Evolutionary conservation across 2,888 invertebrate species (phyloP).

Genomic region (Harmothoe impar): DNA sequence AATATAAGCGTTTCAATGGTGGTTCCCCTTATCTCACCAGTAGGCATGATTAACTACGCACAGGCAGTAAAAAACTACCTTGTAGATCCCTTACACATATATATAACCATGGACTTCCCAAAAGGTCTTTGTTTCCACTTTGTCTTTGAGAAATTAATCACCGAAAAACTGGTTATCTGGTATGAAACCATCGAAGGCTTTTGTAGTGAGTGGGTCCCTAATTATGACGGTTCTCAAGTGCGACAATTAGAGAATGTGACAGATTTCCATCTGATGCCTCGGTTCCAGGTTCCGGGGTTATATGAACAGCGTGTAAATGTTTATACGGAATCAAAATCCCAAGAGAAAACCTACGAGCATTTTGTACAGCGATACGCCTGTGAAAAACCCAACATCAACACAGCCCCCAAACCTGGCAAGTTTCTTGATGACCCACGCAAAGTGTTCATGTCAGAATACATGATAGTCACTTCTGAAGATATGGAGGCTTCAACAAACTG

Average conservation of each 20-base stretch:
- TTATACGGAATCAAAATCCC: background rate
- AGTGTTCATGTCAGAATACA: background rate
- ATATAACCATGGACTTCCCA: background rate
- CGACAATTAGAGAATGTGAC: background rate
- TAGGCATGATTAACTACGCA: background rate
- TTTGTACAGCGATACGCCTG: constrained; percentile 21
- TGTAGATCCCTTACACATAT: background rate
- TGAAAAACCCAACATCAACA: background rate
- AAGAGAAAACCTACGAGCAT: background rate
- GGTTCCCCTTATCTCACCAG: background rate
- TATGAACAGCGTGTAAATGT: background rate
- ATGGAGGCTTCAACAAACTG: background rate
- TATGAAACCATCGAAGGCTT: background rate
- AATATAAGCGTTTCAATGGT: background rate
- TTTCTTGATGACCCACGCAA: background rate
- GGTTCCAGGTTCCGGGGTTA: background rate
- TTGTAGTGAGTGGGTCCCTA: background rate
- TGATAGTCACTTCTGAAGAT: constrained; percentile 2
- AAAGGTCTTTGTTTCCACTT: constrained; percentile 21
- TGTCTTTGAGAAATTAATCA: background rate
- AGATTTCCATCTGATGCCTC: background rate
- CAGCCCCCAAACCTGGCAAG: background rate
- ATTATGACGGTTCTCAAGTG: background rate
- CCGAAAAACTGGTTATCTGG: background rate
- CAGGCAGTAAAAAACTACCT: background rate